Evolutionary conservation across 2,113 vertebrate species (phyloP).

Genomic region (Butorides virescens): DNA sequence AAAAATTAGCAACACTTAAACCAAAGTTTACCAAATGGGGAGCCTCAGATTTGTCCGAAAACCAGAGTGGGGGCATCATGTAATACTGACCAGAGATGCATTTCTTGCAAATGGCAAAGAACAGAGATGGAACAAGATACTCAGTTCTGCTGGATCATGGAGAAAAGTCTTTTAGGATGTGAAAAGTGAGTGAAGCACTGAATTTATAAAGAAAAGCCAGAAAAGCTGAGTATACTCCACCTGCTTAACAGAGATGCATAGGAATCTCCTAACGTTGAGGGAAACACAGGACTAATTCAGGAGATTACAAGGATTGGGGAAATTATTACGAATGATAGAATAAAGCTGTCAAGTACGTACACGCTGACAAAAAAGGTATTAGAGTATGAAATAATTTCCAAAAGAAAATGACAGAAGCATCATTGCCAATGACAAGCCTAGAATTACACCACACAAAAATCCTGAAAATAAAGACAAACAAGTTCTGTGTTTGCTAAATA

Average conservation of each 20-base stretch:
- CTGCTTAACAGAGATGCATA: neutral
- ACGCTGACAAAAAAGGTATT: neutral
- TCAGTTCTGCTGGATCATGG: neutral
- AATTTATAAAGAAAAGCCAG: neutral
- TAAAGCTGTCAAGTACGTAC: neutral
- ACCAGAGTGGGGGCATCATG: accelerated
- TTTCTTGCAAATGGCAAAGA: neutral
- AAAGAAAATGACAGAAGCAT: neutral
- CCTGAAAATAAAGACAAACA: neutral
- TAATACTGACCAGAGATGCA: neutral
- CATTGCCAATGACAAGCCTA: neutral
- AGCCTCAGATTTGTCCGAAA: neutral
- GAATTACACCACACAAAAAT: neutral
- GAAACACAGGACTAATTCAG: neutral
- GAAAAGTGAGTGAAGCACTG: neutral
- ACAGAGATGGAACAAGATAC: neutral
- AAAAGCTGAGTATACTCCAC: neutral
- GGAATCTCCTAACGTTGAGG: neutral
- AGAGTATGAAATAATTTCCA: neutral
- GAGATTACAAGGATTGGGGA: neutral
- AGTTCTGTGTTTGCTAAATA: neutral
- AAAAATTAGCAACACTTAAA: neutral
- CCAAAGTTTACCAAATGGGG: neutral
- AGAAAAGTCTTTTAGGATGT: neutral
- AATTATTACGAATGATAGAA: neutral